These are phyloP conservation scores for Varanus salvator DNA, from an alignment of 2,113 vertebrate species.

Conservation along the genomic window DNA sequence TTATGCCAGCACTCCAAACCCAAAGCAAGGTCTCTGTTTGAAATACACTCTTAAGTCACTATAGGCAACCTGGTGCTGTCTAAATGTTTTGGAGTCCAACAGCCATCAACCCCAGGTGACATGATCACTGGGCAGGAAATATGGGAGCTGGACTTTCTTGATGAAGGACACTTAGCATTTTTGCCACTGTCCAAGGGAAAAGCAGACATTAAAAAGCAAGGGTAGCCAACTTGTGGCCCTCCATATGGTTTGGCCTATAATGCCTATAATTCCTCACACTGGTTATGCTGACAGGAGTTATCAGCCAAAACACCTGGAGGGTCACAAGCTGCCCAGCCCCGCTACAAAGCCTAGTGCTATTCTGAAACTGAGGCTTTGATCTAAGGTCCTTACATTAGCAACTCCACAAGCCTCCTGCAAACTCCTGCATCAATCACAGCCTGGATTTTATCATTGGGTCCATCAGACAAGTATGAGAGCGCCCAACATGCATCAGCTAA, in stretches of 20 bases:
- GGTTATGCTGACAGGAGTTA: too few species aligned
- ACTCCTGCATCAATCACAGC: constrained; percentile 98
- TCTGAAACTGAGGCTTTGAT: neutral
- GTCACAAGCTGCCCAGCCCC: too few species aligned
- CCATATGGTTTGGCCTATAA: too few species aligned
- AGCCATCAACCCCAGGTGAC: too few species aligned
- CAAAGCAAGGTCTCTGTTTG: neutral
- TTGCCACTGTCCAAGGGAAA: neutral
- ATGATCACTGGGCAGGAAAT: too few species aligned
- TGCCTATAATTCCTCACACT: too few species aligned
- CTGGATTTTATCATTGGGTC: constrained; percentile 99
- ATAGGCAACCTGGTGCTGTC: too few species aligned
- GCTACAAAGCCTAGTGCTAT: too few species aligned
- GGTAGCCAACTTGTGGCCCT: neutral
- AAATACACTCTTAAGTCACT: too few species aligned
- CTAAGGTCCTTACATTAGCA: constrained; percentile 88
- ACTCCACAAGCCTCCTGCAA: constrained; percentile 95
- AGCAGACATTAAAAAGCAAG: neutral
- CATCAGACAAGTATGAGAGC: constrained; percentile 95
- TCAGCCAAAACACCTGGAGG: too few species aligned
- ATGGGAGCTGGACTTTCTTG: too few species aligned
- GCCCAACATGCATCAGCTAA: constrained; percentile 98
- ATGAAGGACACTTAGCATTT: neutral
- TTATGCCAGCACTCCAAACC: neutral
- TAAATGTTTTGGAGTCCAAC: too few species aligned